Conservation (phyloP, 2,888 invertebrate species). For the Cheilosia vernalis region DNA sequence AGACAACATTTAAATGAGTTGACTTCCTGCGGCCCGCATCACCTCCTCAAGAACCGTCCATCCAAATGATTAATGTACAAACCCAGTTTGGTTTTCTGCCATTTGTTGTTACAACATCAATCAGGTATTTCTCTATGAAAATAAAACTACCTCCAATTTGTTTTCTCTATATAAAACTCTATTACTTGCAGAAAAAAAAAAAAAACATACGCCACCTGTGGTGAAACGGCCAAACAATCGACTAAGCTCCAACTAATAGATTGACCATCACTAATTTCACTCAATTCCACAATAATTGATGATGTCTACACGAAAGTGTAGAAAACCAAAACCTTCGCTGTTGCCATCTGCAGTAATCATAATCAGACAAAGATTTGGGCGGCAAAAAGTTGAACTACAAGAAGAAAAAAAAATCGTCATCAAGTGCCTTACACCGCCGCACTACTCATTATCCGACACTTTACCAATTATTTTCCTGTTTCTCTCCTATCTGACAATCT, state of each 20-base stretch:
- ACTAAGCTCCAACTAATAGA: slow-evolving; percentile 54
- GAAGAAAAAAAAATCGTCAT: slow-evolving; percentile 36
- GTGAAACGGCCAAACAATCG: slow-evolving; percentile 50
- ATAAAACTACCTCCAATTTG: background rate
- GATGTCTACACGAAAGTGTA: slow-evolving; percentile 36
- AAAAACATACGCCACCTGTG: slow-evolving; percentile 55
- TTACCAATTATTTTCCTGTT: slow-evolving; percentile 49
- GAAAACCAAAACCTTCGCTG: slow-evolving; percentile 9
- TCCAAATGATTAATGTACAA: slow-evolving; percentile 31
- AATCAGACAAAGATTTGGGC: slow-evolving; percentile 31
- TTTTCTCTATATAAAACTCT: slow-evolving; percentile 18
- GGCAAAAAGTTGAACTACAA: background rate
- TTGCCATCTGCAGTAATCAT: slow-evolving; percentile 22
- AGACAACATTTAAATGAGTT: slow-evolving; percentile 14
- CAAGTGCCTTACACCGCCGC: slow-evolving; percentile 31
- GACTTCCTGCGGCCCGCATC: slow-evolving; percentile 25
- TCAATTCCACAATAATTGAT: slow-evolving; percentile 65
- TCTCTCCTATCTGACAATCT: slow-evolving; percentile 13
- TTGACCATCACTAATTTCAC: slow-evolving; percentile 68
- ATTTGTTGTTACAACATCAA: slow-evolving; percentile 32
- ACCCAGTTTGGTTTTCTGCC: slow-evolving; percentile 2
- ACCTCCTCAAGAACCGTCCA: background rate
- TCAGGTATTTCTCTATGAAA: slow-evolving; percentile 14
- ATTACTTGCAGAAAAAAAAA: background rate
- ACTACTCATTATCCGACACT: slow-evolving; percentile 49